These are phyloP conservation scores for Galaxea fascicularis DNA, from an alignment of 92 coral and sea anemone species.

Conservation along the genomic window DNA sequence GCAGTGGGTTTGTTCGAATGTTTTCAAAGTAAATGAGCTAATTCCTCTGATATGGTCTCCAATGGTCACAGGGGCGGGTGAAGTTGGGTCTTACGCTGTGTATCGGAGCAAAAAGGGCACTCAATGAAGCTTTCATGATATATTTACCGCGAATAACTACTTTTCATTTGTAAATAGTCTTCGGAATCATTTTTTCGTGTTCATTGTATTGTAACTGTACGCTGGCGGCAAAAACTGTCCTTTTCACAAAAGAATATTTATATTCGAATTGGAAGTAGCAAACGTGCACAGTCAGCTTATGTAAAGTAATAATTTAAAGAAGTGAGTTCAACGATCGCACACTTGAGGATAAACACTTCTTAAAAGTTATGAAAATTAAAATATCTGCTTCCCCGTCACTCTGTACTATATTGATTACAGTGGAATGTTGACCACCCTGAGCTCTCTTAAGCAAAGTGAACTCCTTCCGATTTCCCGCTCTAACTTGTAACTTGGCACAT, in stretches of 20 bases:
- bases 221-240: constrained; percentile 14
- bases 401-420: neutral
- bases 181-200: constrained; percentile 19
- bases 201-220: constrained; percentile 29
- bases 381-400: neutral
- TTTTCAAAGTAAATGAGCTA: too few species aligned
- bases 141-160: constrained; percentile 7
- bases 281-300: neutral
- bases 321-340: constrained; percentile 16
- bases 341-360: constrained; percentile 27
- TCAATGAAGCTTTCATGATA: neutral
- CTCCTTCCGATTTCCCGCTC: too few species aligned
- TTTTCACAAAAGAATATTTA: constrained; percentile 42
- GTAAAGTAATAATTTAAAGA: constrained; percentile 18
- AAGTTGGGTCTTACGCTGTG: too few species aligned
- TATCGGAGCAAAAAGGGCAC: too few species aligned
- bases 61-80: too few species aligned
- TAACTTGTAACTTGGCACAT: too few species aligned
- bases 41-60: too few species aligned
- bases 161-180: constrained; percentile 32
- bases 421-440: neutral
- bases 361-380: constrained; percentile 21
- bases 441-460: too few species aligned
- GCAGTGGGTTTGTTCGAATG: too few species aligned
- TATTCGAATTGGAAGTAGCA: constrained; percentile 15